Conservation (phyloP, 2,797 vertebrate genomes). For the Propithecus deckenii region DNA sequence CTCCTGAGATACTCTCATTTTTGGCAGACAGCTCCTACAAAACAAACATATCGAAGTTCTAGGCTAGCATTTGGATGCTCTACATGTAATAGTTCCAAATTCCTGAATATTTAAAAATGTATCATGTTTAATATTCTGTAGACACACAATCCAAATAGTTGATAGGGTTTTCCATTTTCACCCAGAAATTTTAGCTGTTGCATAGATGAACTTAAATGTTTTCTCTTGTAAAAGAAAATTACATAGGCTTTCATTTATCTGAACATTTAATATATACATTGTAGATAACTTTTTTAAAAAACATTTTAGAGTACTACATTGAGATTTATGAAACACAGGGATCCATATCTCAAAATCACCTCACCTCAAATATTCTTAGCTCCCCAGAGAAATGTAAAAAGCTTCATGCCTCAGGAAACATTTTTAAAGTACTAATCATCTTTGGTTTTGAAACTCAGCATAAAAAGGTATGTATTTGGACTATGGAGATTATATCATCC, state of each 20-base stretch:
- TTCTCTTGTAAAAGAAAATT: neutral
- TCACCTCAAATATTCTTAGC: neutral
- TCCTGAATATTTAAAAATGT: neutral
- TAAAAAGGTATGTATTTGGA: neutral
- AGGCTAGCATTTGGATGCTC: neutral
- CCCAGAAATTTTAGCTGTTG: neutral
- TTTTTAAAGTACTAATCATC: neutral
- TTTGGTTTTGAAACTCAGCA: slow-evolving; percentile 42
- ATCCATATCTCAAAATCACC: neutral
- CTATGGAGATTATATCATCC: neutral
- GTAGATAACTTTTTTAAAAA: neutral
- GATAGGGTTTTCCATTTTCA: neutral
- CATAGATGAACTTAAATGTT: neutral
- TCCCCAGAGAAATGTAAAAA: slow-evolving; percentile 5
- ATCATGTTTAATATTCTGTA: neutral
- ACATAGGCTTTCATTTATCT: neutral
- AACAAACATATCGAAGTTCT: neutral
- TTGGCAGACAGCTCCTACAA: neutral
- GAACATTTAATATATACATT: neutral
- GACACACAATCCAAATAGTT: neutral
- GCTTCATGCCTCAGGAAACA: neutral
- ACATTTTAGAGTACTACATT: neutral
- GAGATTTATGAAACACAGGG: neutral
- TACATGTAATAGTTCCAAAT: slow-evolving; percentile 1
- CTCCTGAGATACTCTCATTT: neutral